phyloP scores from a whole-genome alignment of 2,113 vertebrate species.

The Megaceryle torquata region DNA sequence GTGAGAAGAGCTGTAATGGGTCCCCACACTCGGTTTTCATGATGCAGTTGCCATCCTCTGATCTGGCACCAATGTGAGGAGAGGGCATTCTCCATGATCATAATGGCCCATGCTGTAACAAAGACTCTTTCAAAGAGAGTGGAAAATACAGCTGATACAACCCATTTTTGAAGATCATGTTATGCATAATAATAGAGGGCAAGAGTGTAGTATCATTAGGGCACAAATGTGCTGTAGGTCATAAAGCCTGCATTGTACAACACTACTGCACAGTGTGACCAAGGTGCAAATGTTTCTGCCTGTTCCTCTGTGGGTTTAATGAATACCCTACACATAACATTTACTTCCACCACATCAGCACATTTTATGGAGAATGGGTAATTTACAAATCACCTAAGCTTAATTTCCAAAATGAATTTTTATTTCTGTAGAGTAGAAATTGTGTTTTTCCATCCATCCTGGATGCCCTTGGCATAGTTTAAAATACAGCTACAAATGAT shows the following conservation, averaged over 20 bases:
- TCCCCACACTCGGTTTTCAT: rapidly evolving
- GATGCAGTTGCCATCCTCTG: background rate
- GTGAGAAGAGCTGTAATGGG: background rate
- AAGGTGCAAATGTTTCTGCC: background rate
- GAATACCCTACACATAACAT: background rate
- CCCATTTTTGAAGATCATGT: rapidly evolving
- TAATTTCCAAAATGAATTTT: background rate
- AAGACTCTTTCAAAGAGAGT: background rate
- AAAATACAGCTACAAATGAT: background rate
- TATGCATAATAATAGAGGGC: background rate
- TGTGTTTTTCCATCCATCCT: background rate
- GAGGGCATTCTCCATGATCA: rapidly evolving
- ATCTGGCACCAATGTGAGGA: background rate
- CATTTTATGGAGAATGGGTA: background rate
- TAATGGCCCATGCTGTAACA: background rate
- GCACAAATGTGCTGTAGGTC: background rate
- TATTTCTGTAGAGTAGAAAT: background rate
- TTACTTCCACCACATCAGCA: background rate
- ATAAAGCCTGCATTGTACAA: rapidly evolving
- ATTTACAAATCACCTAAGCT: background rate
- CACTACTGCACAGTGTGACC: background rate
- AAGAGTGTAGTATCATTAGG: background rate
- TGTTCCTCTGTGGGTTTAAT: background rate
- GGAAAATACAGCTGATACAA: background rate
- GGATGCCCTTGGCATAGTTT: background rate